Base-by-base conservation (phyloP, 2,797 vertebrate species). In the Acrossocheilus fasciatus region DNA sequence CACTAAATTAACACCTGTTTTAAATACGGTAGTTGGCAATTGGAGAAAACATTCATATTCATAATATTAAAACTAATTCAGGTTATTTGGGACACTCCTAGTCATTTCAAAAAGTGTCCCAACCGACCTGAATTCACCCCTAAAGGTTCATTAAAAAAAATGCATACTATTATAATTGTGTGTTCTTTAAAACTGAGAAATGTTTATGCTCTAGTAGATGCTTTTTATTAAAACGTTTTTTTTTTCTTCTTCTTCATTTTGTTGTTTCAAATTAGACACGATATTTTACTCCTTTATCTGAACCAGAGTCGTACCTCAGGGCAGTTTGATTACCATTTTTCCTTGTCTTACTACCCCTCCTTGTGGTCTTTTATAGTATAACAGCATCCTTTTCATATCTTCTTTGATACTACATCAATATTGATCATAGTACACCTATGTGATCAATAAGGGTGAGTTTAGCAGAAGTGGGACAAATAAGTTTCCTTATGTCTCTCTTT, bases 331-430 rank as follows among this genome's bases (percentile, higher is more conserved):
- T 26, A 70, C 4, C 4, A 57, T 69, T 82, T 62, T 78, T n/a
- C 54, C 47, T 73, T 85, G 79, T 84, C 79, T 64, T 85, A 66
- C 34, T 36, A 68, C 87, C 17, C 72, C 83, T 70, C 62, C 87
- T 77, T n/a, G 78, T 88, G 87, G 87, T 36, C 41, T 62, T 26
- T 66, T 17, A 6, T 30, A 62, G 73, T 43, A 62, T 47, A 52
- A 50, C 83, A 84, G 10, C 64, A 70, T 86, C 10, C 12, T 41
- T 64, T 43, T 41, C 2, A 43, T 34, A 43, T 26, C 11, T n/a
- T 30, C 20, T 20, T 15, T 36, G 2, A 9, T 36, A 17, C 57
- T 41, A 18, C 7, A 20, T 34, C 34, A 10, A 59, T 20, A 64
- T 10, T 50, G 6, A 50, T 26, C 2, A 14, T 41, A 26, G 2